Conservation (phyloP, 2,888 invertebrate genomes). For the Tupiocoris notatus region DNA sequence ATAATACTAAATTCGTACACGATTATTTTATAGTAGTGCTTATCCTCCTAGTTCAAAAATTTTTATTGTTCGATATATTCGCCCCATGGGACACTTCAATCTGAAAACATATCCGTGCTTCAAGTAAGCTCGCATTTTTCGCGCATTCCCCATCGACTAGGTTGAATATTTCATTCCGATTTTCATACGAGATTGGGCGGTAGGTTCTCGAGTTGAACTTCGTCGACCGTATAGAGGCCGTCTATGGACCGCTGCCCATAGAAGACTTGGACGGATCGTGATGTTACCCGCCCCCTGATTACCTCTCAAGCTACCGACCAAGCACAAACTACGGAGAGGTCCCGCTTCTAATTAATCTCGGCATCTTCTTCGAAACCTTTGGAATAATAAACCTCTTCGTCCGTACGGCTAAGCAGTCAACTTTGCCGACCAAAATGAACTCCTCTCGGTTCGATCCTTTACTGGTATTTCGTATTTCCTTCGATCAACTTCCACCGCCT, state of each 20-base stretch:
- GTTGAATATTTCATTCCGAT: neutral
- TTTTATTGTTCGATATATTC: too few species aligned
- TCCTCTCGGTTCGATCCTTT: neutral
- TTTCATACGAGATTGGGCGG: neutral
- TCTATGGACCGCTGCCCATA: too few species aligned
- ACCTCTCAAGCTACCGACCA: conserved; percentile 28
- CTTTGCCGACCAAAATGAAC: neutral
- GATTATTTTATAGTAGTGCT: too few species aligned
- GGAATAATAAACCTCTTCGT: conserved; percentile 35
- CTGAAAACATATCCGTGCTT: too few species aligned
- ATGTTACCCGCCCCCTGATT: conserved; percentile 38
- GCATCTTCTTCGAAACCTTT: conserved; percentile 22
- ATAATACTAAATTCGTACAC: too few species aligned
- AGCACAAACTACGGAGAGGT: conserved; percentile 1
- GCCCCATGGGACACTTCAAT: too few species aligned
- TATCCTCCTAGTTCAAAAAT: too few species aligned
- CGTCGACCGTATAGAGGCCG: neutral
- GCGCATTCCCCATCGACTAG: neutral
- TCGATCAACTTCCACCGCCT: too few species aligned
- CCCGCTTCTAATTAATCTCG: conserved; percentile 38
- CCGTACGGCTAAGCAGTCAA: neutral
- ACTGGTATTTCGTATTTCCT: too few species aligned
- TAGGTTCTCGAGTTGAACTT: neutral
- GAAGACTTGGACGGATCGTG: conserved; percentile 25
- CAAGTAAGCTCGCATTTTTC: too few species aligned